These are phyloP conservation scores for Neosalanx taihuensis DNA, from an alignment of 2,797 vertebrate species.

Conservation along the genomic window DNA sequence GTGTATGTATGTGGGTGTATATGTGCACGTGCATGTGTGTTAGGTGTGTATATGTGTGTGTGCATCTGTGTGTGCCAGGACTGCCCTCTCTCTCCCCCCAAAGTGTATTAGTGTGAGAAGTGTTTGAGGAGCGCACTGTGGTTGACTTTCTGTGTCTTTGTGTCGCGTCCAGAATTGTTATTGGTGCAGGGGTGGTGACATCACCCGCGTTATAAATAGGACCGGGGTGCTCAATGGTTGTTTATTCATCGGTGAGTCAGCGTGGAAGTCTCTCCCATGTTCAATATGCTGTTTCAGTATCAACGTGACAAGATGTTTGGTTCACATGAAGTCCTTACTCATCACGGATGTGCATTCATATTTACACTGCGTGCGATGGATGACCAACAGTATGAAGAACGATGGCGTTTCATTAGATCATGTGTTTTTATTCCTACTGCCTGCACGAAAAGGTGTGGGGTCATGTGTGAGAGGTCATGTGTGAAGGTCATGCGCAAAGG, in stretches of 20 bases:
- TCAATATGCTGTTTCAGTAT: no score
- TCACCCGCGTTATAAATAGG: neutral
- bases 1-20: neutral
- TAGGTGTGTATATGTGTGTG: neutral
- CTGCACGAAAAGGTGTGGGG: no score
- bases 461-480: neutral
- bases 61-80: neutral
- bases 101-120: slow-evolving; percentile 40
- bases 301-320: neutral
- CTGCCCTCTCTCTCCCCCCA: slow-evolving; percentile 25
- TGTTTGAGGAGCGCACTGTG: slow-evolving; percentile 20
- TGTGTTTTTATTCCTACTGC: no score
- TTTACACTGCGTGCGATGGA: no score
- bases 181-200: slow-evolving; percentile 23
- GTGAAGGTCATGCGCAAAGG: slow-evolving; percentile 18
- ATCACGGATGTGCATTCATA: no score
- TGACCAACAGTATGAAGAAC: no score
- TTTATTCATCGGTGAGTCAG: neutral
- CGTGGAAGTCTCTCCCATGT: neutral
- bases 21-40: neutral
- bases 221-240: neutral
- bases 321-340: no score
- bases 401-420: no score
- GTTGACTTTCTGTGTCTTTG: slow-evolving; percentile 27
- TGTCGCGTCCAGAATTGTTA: slow-evolving; percentile 1